A percentile compares a stretch with the other conserved stretches of the same genome.
Conservation (phyloP, 2,113 vertebrate genomes). For the Orycteropus afer region DNA sequence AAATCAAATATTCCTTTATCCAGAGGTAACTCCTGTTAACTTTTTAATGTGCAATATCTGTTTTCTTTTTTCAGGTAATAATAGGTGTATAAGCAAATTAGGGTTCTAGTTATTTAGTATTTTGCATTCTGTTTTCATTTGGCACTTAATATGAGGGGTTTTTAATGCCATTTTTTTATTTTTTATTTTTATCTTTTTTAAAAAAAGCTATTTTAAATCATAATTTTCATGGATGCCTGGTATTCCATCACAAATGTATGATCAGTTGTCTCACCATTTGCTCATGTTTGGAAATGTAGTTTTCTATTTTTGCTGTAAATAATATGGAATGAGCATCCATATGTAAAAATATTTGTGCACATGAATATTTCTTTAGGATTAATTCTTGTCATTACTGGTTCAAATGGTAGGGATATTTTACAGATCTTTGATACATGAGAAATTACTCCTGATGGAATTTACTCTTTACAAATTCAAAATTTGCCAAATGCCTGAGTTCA, state of each 20-base stretch:
- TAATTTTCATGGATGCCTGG: not conserved
- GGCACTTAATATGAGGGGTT: not conserved
- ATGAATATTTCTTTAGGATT: constrained; percentile 5
- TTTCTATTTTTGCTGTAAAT: constrained; percentile 3
- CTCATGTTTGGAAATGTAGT: not conserved
- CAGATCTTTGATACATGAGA: not conserved
- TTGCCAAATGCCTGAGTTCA: not conserved
- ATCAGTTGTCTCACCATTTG: not conserved
- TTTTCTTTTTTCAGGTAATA: not conserved
- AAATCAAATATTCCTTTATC: not conserved
- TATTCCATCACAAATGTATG: not conserved
- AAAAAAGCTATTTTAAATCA: not conserved
- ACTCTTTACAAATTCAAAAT: not conserved
- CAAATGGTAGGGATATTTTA: not conserved
- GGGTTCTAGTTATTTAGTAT: not conserved
- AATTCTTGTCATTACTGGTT: not conserved
- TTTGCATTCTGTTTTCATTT: not conserved
- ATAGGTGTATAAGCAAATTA: not conserved
- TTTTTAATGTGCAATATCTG: not conserved
- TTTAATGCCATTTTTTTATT: not conserved
- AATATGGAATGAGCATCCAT: not conserved
- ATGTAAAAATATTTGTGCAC: not conserved
- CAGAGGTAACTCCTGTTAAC: not conserved
- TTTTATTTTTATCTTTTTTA: too few relatives aligned
- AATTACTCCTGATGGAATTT: not conserved